Evolutionary conservation across 2,797 vertebrate genomes (phyloP), one percentile per base, ranked within the genome.

Genomic region (Molossus molossus): DNA sequence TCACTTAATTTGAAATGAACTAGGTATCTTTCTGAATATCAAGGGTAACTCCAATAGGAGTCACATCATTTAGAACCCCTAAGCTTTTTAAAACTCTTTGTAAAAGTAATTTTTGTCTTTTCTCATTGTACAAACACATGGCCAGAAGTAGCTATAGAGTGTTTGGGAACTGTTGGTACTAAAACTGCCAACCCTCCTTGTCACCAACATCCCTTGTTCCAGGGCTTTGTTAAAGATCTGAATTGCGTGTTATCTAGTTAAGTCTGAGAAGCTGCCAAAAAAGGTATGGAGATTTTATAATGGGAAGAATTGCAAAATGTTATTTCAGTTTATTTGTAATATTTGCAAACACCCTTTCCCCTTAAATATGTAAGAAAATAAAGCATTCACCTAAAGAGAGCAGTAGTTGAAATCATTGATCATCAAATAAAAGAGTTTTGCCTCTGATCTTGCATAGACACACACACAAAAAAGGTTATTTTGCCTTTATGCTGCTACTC

Each of bases 291-390:
- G 14, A 82, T 73, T 69, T 76, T 55, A 40, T 7, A 90, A 83
- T 73, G 5, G 7, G 0, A 80, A 8, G 29, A 94, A 67, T 11
- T 79, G 15, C 87, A 23, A 23, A 86, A 65, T 65, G 48, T 6
- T 20, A 72, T 76, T 92, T 65, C 50, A 95, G 11, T 75, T 89
- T 77, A 58, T 86, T 83, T 37, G 10, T 80, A 21, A 62, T 86
- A 82, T 48, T 76, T 86, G 72, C 10, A 33, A 76, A 77, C 1
- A 84, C 0, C 3, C 33, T 72, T 91, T 76, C 20, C 21, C 7
- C 3, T 72, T 21, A 83, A 69, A 53, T 60, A 77, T 67, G 13
- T 72, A 94, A 84, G 13, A 82, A 86, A 69, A 87, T 8, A n/a
- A 57, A 80, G 5, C 11, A 62, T 60, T 91, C 53, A 40, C 8